Conservation (phyloP, 2,113 vertebrate genomes). For the Eulemur rufifrons region DNA sequence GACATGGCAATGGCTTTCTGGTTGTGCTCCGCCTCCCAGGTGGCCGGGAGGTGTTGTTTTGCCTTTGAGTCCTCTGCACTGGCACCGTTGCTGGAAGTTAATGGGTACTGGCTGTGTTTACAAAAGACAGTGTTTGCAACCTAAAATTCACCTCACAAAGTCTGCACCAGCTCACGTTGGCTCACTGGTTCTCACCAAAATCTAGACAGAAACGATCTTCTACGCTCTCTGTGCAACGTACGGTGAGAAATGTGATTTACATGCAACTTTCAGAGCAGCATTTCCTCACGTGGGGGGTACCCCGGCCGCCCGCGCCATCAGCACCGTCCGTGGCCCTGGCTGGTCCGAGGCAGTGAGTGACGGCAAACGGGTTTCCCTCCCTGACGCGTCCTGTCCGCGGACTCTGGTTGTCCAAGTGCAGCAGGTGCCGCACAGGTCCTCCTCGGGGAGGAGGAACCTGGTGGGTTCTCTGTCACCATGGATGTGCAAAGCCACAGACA, state of each 20-base stretch:
- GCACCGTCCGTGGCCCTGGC: fast-evolving
- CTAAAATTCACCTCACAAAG: neutral
- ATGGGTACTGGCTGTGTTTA: neutral
- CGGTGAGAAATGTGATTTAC: fast-evolving
- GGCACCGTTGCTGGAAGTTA: neutral
- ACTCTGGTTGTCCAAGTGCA: fast-evolving
- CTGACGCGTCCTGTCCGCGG: fast-evolving
- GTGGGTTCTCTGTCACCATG: neutral
- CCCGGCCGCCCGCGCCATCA: fast-evolving
- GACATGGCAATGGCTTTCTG: fast-evolving
- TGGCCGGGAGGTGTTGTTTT: fast-evolving
- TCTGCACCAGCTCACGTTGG: neutral
- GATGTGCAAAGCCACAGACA: fast-evolving
- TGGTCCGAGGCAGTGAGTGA: fast-evolving
- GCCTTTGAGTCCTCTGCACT: neutral
- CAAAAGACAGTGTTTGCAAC: neutral
- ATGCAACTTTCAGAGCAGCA: fast-evolving
- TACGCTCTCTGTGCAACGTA: neutral
- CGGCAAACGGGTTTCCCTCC: neutral
- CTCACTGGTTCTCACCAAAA: neutral
- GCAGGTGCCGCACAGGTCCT: fast-evolving
- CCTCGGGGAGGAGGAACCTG: fast-evolving
- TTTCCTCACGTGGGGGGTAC: fast-evolving
- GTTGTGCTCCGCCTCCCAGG: fast-evolving
- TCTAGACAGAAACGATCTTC: neutral